Base-by-base conservation (phyloP, 2,797 vertebrate species). In the Amniataba percoides region DNA sequence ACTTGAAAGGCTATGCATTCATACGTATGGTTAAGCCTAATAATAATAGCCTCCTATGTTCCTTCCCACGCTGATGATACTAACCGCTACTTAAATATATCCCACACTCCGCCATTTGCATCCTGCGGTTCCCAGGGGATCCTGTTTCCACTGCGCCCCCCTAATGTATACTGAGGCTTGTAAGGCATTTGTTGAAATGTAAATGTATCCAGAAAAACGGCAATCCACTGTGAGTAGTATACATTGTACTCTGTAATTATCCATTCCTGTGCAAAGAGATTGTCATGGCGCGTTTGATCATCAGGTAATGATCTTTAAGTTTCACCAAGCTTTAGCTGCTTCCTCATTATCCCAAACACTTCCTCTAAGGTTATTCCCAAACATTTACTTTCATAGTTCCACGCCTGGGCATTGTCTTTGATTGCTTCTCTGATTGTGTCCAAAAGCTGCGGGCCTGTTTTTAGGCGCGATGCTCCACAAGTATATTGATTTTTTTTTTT, bases 301-400 rank as follows among this genome's bases (percentile, higher is more conserved):
- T 86, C 49, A 23, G 19, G 71, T 88, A 89, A 84, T 84, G 83
- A 84, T 88, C 69, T 88, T 86, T 78, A 86, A 86, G 77, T 68
- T 73, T 83, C 71, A 77, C 52, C 64, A 56, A 86, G 84, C 76
- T 92, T 84, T 80, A 68, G 59, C 62, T 43, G 71, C 65, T 63
- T 79, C 75, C 86, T 92, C 84, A 83, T 90, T 92, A 87, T 88
- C 86, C 74, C 2, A 31, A 80, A 72, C 55, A 73, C 12, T 48
- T 84, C 82, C 82, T 79, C 69, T 89, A 90, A 92, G 89, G 89
- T 94, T 87, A 85, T 83, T 91, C 74, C 46, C 75, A 87, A 82
- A 74, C 80, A 77, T 84, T 83, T 75, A 56, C 61, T 83, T 80
- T 81, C 60, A 56, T 65, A 57, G 45, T 55, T 21, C 43, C 40